Conservation (phyloP, 2,888 invertebrate species). For the Linnaemya vulpina region DNA sequence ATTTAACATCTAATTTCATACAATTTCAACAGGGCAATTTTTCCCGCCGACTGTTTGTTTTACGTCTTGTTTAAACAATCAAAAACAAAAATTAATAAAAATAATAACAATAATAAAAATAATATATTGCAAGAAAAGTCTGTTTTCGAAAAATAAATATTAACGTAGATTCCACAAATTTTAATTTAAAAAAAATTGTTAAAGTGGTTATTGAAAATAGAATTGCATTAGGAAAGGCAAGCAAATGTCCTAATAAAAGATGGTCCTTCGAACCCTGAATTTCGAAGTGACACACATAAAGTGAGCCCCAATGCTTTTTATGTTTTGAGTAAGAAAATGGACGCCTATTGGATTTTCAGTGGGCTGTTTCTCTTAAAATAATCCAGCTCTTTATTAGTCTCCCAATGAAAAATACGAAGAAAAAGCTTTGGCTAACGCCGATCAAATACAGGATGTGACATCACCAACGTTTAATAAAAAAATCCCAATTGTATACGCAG, state of each 20-base stretch:
- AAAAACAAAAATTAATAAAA: background rate
- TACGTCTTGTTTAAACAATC: conserved; percentile 19
- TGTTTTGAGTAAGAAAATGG: no score
- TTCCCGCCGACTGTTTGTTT: conserved; percentile 16
- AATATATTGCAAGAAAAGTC: conserved; percentile 17
- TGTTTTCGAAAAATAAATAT: conserved; percentile 8
- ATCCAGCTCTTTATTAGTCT: no score
- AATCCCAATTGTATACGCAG: no score
- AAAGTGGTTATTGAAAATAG: conserved; percentile 36
- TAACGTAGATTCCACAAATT: background rate
- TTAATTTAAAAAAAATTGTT: conserved; percentile 63
- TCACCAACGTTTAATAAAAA: no score
- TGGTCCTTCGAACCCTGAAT: conserved; percentile 19
- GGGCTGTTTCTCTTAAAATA: no score
- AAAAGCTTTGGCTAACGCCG: no score
- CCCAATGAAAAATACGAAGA: no score
- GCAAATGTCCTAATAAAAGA: conserved; percentile 20
- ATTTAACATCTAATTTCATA: conserved; percentile 59
- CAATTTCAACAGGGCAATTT: conserved; percentile 15
- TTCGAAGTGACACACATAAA: background rate
- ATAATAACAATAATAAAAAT: conserved; percentile 3
- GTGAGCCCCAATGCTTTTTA: no score
- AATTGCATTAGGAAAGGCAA: conserved; percentile 29
- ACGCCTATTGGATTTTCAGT: no score
- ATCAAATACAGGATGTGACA: no score